Evolutionary conservation across 2,888 invertebrate species (phyloP), one percentile per base, ranked within the genome.

Genomic region (Rhagium mordax): DNA sequence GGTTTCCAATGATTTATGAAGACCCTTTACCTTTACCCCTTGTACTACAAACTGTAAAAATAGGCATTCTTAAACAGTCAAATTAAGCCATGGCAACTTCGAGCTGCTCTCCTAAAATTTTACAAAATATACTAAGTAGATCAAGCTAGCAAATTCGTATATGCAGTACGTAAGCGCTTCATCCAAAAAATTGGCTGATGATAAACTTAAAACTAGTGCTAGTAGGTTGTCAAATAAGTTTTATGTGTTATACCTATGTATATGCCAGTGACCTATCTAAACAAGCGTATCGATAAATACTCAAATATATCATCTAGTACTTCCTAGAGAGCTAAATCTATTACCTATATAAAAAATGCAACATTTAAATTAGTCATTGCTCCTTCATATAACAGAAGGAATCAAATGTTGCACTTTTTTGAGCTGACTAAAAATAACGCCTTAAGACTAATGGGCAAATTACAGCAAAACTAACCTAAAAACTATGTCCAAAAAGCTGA

Each of bases 401-500:
- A n/a, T n/a, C n/a, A n/a, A 65, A 62, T 76, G 59, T 60, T 71
- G 70, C 72, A 67, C 57, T n/a, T 61, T 70, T 72, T 71, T 71
- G 74, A 74, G 77, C 77, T 78, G 77, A 78, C 77, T 76, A 78
- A 71, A 64, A 49, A 20, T 70, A 77, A 79, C 78, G 71, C 69
- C 77, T 79, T 76, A 68, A 62, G 75, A 77, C 77, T 79, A 79
- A 72, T 78, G 78, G 79, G 76, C 74, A 72, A 71, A 27, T 64
- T 75, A 73, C 64, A 75, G 66, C 70, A 64, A 70, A 24, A 66
- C 71, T 71, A 70, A 68, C 69, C 55, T 59, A 69, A 69, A 57
- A 24, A 48, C 67, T 75, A 75, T 79, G 79, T 78, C 77, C 79
- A 78, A 79, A 79, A 79, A 79, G 78, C 78, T 74, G 51, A 48